Percentiles rank a stretch among this genome's conserved stretches.
phyloP scores from a whole-genome alignment of 2,113 vertebrate species.

The Nibea albiflora region DNA sequence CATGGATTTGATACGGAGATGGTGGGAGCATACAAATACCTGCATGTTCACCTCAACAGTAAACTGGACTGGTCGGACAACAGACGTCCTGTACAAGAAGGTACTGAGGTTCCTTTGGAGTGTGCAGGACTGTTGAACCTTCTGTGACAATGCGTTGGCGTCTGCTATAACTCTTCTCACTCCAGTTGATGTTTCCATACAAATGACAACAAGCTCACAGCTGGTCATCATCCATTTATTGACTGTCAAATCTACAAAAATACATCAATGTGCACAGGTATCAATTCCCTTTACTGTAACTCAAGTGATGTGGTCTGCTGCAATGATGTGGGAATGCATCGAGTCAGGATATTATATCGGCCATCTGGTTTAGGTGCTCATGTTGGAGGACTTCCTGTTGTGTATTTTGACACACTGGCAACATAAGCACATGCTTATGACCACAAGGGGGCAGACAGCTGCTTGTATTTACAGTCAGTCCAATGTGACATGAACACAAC shows the following conservation, averaged over 20 bases:
- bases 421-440: not conserved
- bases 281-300: constrained; percentile 48
- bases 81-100: no score
- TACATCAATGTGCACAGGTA: constrained; percentile 25
- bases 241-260: constrained; percentile 1
- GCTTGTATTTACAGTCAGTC: not conserved
- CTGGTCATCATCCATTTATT: constrained; percentile 44
- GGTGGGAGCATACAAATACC: no score
- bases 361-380: not conserved
- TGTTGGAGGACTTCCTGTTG: not conserved
- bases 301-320: not conserved
- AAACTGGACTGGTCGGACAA: no score
- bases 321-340: not conserved
- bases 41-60: no score
- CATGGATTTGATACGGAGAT: no score
- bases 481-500: not conserved
- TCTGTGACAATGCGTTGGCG: no score
- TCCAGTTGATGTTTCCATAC: not conserved
- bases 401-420: not conserved
- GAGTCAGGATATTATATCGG: not conserved
- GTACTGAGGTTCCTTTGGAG: no score
- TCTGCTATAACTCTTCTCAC: no score
- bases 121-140: no score
- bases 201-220: not conserved
- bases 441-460: not conserved